Evolutionary conservation across 1,140 invertebrate genomes (phyloP).

Genomic region (Apolygus lucorum): DNA sequence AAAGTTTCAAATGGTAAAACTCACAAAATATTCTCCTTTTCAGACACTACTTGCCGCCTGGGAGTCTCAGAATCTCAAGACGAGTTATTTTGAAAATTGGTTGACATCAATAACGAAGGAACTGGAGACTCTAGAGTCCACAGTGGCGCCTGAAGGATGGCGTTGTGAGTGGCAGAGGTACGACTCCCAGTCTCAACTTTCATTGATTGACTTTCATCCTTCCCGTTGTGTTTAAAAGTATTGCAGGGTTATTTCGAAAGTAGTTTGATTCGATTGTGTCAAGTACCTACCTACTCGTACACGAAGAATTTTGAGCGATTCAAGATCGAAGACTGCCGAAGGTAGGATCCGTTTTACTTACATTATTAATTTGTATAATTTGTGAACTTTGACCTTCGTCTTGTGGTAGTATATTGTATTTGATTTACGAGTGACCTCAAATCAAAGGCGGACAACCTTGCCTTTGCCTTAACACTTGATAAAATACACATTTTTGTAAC

Average conservation of each 20-base stretch:
- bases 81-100: conserved; percentile 50
- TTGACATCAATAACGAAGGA: conserved; percentile 49
- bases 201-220: conserved; percentile 20
- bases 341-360: neutral
- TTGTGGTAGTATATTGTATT: no score
- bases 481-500: no score
- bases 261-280: neutral
- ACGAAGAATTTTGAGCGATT: neutral
- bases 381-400: no score
- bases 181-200: conserved; percentile 32
- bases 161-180: conserved; percentile 68
- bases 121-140: conserved; percentile 49
- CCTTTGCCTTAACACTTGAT: no score
- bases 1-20: no score
- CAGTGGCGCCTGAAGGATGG: conserved; percentile 58
- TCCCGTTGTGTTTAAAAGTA: conserved; percentile 20
- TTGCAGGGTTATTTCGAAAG: neutral
- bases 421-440: no score
- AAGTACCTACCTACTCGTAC: neutral
- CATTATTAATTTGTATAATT: neutral
- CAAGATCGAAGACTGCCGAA: neutral
- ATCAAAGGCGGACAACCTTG: no score
- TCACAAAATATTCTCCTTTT: conserved; percentile 34
- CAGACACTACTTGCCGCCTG: conserved; percentile 55
- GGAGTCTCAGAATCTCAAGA: conserved; percentile 48